Conservation (phyloP, 2,797 vertebrate genomes). For the Amniataba percoides region DNA sequence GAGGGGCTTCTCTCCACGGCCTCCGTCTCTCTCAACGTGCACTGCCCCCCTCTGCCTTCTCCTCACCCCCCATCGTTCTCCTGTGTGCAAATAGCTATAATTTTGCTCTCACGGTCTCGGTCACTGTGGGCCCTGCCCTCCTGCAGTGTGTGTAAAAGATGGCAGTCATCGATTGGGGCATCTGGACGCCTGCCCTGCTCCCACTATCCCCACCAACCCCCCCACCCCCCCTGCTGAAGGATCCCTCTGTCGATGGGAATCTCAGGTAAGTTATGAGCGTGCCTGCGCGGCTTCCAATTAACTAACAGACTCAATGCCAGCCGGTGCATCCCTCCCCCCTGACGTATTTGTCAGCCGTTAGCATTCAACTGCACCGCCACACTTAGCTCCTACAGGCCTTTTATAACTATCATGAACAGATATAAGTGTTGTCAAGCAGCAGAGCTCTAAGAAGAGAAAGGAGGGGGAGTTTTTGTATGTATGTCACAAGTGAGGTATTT, state of each 20-base stretch:
- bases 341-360: conserved; percentile 47
- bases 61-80: conserved; percentile 42
- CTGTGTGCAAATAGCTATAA: conserved; percentile 70
- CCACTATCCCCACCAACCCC: not conserved
- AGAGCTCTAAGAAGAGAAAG: not conserved
- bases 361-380: conserved; percentile 21
- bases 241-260: conserved; percentile 76
- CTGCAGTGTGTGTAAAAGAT: conserved; percentile 71
- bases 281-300: conserved; percentile 68
- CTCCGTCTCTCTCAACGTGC: conserved; percentile 34
- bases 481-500: conserved; percentile 31
- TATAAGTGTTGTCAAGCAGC: not conserved
- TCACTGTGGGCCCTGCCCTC: conserved; percentile 54
- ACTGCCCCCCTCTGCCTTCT: no score
- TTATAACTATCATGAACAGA: conserved; percentile 16
- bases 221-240: conserved; percentile 39
- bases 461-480: conserved; percentile 23
- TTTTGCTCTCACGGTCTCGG: conserved; percentile 69
- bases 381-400: conserved; percentile 19
- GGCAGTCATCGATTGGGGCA: conserved; percentile 72
- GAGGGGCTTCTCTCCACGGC: conserved; percentile 48
- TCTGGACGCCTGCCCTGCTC: conserved; percentile 49
- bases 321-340: conserved; percentile 3
- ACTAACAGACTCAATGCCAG: conserved; percentile 51
- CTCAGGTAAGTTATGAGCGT: conserved; percentile 75